Conservation (phyloP, 2,797 vertebrate species). For the Limosa lapponica region DNA sequence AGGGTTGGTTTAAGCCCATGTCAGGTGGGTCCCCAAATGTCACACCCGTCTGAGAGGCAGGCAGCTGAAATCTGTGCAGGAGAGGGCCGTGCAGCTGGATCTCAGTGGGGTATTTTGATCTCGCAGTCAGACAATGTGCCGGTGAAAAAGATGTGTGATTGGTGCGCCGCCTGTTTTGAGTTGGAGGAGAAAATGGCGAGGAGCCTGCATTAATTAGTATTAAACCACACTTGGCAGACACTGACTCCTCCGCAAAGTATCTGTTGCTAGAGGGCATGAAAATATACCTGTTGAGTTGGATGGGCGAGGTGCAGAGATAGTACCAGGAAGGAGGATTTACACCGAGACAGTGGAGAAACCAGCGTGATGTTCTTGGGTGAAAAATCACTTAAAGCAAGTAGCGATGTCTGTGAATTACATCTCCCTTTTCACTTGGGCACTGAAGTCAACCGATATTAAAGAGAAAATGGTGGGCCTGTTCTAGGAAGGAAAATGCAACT, state of each 20-base stretch:
- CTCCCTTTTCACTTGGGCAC: neutral
- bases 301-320: neutral
- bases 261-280: constrained; percentile 28
- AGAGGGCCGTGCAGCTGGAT: neutral
- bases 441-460: neutral
- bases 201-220: constrained; percentile 14
- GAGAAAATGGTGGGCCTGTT: neutral
- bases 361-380: neutral
- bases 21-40: neutral
- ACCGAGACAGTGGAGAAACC: neutral
- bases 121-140: fast-evolving
- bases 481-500: neutral
- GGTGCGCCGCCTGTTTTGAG: neutral
- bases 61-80: neutral
- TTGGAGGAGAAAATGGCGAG: neutral
- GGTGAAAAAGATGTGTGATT: neutral
- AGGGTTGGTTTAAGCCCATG: neutral
- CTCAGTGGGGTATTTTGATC: neutral
- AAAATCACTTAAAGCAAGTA: neutral
- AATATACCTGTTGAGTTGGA: neutral
- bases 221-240: neutral
- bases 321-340: neutral
- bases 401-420: neutral
- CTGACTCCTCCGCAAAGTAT: neutral
- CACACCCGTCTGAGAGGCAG: neutral